Conservation (phyloP, 2,888 invertebrate species). For the Plagodis pulveraria region DNA sequence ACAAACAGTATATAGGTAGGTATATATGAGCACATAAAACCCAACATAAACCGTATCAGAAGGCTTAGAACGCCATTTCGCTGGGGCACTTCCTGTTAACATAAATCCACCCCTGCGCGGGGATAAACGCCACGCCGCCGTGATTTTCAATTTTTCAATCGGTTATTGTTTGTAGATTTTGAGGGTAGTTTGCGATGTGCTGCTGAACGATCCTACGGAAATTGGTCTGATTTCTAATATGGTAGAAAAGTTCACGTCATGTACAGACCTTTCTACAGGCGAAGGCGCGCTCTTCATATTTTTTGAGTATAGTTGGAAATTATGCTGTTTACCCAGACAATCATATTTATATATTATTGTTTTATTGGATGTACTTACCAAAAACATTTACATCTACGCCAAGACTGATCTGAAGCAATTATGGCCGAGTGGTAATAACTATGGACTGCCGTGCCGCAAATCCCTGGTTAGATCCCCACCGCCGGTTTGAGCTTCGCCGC, state of each 20-base stretch:
- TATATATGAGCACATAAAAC: constrained; percentile 36
- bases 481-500: too few relatives aligned
- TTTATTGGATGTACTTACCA: too few relatives aligned
- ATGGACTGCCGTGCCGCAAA: too few relatives aligned
- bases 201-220: not conserved
- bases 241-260: not conserved
- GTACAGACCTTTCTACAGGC: not conserved
- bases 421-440: too few relatives aligned
- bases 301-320: not conserved
- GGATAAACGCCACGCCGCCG: constrained; percentile 45
- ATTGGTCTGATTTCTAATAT: not conserved
- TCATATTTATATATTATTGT: too few relatives aligned
- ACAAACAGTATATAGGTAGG: not conserved
- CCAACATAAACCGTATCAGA: constrained; percentile 69
- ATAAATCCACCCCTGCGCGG: constrained; percentile 75
- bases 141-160: constrained; percentile 34
- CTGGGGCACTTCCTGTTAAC: constrained; percentile 76
- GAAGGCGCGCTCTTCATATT: too few relatives aligned
- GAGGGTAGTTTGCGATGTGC: not conserved
- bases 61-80: constrained; percentile 75
- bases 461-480: too few relatives aligned
- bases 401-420: too few relatives aligned
- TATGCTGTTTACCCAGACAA: not conserved
- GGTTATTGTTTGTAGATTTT: constrained; percentile 35
- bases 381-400: too few relatives aligned